phyloP scores from a whole-genome alignment of 2,113 vertebrate genomes.

The Puma concolor region DNA sequence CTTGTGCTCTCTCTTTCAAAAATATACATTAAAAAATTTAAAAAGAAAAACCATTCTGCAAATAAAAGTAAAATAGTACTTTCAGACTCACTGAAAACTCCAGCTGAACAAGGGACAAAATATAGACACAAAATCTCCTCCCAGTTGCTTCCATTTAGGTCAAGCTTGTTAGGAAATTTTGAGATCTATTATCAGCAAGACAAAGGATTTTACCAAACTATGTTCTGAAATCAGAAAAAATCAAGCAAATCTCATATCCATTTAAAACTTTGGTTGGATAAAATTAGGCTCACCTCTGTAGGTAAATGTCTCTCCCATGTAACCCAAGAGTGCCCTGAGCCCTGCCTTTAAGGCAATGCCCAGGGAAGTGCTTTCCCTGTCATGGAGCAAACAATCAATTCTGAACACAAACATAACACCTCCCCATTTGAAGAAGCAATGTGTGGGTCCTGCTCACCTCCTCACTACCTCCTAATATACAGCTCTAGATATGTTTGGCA shows the following conservation, averaged over 20 bases:
- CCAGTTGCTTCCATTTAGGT: conserved; percentile 17
- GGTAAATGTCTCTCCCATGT: neutral
- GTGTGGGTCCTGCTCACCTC: neutral
- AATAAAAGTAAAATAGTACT: conserved; percentile 22
- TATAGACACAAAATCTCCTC: neutral
- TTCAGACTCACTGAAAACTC: neutral
- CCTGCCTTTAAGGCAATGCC: neutral
- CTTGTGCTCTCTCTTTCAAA: no score
- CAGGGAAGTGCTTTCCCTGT: neutral
- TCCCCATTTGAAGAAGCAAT: neutral
- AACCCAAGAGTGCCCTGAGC: neutral
- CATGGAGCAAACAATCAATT: neutral
- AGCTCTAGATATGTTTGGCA: neutral
- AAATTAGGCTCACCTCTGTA: neutral
- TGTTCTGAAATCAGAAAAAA: neutral
- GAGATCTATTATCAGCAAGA: neutral
- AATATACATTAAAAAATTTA: no score
- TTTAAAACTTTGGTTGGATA: neutral
- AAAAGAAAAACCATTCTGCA: neutral
- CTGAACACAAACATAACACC: neutral
- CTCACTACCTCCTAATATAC: neutral
- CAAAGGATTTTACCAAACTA: neutral
- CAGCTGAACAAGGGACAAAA: neutral
- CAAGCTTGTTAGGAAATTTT: neutral
- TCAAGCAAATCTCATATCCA: neutral